A percentile compares a stretch with the other conserved stretches of the same genome.
These are phyloP conservation scores for Parnassius glacialis DNA, from an alignment of 2,888 invertebrate species.

Conservation along the genomic window DNA sequence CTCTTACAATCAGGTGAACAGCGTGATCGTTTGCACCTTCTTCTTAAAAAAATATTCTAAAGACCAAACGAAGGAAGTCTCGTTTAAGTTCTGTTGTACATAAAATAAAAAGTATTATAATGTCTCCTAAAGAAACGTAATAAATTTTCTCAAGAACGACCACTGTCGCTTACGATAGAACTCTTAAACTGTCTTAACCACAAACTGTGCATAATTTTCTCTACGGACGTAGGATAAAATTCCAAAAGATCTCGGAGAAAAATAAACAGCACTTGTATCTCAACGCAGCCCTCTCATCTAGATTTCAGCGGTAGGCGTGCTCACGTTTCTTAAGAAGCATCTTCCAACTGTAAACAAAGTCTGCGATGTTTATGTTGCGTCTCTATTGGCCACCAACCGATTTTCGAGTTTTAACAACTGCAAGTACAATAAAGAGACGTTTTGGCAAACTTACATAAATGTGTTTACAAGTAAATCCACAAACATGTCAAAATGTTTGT, in stretches of 20 bases:
- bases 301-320: slow-evolving; percentile 48
- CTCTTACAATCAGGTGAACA: no score
- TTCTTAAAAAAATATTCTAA: no score
- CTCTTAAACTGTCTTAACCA: slow-evolving; percentile 56
- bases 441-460: slow-evolving; percentile 21
- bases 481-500: slow-evolving; percentile 20
- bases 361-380: slow-evolving; percentile 58
- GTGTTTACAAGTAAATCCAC: slow-evolving; percentile 16
- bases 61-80: no score
- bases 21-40: no score
- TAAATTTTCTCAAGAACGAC: slow-evolving; percentile 31
- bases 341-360: slow-evolving; percentile 61
- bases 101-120: slow-evolving; percentile 21
- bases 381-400: slow-evolving; percentile 42
- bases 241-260: slow-evolving; percentile 63
- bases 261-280: slow-evolving; percentile 72
- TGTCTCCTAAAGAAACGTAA: slow-evolving; percentile 34
- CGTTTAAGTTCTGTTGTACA: background rate
- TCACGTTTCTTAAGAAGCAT: slow-evolving; percentile 67
- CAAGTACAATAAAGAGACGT: slow-evolving; percentile 27
- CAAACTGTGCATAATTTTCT: slow-evolving; percentile 63
- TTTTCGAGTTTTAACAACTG: slow-evolving; percentile 48
- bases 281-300: slow-evolving; percentile 70
- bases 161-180: slow-evolving; percentile 32
- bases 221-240: slow-evolving; percentile 52